phyloP scores from a whole-genome alignment of 2,888 invertebrate species.

The Microctonus aethiopoides region DNA sequence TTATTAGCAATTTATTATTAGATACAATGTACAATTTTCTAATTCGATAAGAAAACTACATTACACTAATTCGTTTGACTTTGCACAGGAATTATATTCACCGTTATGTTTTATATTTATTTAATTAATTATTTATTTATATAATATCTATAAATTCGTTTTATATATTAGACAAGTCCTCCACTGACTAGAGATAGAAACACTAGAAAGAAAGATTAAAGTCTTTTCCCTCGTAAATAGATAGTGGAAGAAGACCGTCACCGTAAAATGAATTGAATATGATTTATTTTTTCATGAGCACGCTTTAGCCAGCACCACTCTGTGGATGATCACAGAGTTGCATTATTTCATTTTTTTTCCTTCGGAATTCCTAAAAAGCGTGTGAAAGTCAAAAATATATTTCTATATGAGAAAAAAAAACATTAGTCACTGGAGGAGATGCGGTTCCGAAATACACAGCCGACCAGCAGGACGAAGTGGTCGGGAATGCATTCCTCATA shows the following conservation, averaged over 20 bases:
- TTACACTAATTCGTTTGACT: constrained; percentile 65
- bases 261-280: constrained; percentile 13
- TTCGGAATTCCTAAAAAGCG: constrained; percentile 8
- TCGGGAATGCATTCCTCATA: constrained; percentile 59
- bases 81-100: constrained; percentile 63
- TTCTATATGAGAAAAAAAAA: constrained; percentile 27
- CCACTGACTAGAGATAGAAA: constrained; percentile 62
- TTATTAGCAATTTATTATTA: constrained; percentile 57
- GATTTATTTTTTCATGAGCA: background rate
- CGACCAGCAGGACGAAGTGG: constrained; percentile 56
- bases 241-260: constrained; percentile 34
- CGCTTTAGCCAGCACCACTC: constrained; percentile 4
- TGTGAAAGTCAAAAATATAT: constrained; percentile 20
- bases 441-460: constrained; percentile 58
- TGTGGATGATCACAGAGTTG: background rate
- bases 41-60: constrained; percentile 61
- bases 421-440: constrained; percentile 65
- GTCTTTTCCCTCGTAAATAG: constrained; percentile 31
- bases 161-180: constrained; percentile 61
- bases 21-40: constrained; percentile 66
- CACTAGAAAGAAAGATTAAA: constrained; percentile 33
- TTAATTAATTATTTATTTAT: constrained; percentile 6
- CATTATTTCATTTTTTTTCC: background rate
- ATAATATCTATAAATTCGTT: constrained; percentile 43
- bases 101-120: constrained; percentile 37